Evolutionary conservation across 2,113 vertebrate genomes (phyloP).

Genomic region (Phaethon lepturus): DNA sequence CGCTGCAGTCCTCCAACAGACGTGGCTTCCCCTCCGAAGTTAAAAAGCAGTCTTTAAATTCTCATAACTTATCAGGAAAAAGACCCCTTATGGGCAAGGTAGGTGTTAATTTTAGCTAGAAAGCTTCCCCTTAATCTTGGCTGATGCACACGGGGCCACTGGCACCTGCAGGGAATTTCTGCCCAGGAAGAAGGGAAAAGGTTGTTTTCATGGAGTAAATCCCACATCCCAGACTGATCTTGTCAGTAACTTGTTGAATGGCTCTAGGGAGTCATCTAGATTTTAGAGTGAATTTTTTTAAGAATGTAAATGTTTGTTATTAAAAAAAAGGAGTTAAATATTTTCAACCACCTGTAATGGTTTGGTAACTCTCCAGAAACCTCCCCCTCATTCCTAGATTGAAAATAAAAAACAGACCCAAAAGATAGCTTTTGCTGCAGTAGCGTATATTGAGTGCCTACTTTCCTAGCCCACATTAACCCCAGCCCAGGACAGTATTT

Average conservation of each 20-base stretch:
- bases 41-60: background rate
- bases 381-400: background rate
- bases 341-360: slow-evolving; percentile 49
- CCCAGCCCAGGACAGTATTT: background rate
- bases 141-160: fast-evolving
- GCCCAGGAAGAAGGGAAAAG: background rate
- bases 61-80: background rate
- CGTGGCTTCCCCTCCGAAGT: background rate
- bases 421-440: background rate
- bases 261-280: background rate
- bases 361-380: slow-evolving; percentile 26
- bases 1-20: fast-evolving
- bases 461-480: background rate
- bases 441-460: background rate
- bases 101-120: background rate
- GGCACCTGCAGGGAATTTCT: background rate
- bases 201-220: background rate
- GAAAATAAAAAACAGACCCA: slow-evolving; percentile 2
- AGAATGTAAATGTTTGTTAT: background rate
- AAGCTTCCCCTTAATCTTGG: background rate
- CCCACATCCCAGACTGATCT: background rate
- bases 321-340: slow-evolving; percentile 39
- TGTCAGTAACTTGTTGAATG: background rate
- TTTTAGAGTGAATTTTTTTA: background rate
- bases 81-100: background rate